Percentiles rank a stretch among this genome's conserved stretches.
phyloP scores from a whole-genome alignment of 2,113 vertebrate species.

The Rissa tridactyla region DNA sequence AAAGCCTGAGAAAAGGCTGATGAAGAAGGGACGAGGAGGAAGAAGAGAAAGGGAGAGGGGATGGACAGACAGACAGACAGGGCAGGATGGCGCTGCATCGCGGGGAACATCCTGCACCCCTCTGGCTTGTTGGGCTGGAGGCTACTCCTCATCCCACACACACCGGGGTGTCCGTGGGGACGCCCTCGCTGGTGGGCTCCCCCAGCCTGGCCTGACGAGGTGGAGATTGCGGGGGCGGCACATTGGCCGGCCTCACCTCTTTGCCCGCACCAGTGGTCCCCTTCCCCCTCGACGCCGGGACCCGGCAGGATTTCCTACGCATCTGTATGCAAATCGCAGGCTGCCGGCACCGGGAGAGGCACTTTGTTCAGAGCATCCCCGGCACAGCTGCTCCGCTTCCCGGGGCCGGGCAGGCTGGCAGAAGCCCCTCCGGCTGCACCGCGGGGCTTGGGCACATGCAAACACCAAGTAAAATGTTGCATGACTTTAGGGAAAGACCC shows the following conservation, averaged over 20 bases:
- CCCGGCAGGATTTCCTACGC: slow-evolving; percentile 59
- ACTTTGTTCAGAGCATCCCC: slow-evolving; percentile 34
- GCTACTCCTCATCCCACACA: background rate
- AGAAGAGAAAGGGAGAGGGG: background rate
- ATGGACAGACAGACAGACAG: background rate
- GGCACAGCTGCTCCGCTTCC: slow-evolving; percentile 12
- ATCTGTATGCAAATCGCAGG: slow-evolving; percentile 92
- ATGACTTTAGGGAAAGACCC: background rate
- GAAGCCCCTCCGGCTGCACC: background rate
- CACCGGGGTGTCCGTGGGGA: background rate
- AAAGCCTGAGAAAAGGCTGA: background rate
- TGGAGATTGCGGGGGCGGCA: background rate
- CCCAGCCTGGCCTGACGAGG: background rate
- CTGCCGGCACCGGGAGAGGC: background rate
- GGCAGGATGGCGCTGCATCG: background rate
- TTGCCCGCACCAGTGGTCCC: background rate
- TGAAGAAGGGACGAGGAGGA: background rate
- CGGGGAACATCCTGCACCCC: fast-evolving
- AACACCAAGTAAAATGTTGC: fast-evolving
- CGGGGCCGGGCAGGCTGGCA: background rate
- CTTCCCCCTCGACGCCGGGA: background rate
- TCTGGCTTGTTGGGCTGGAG: background rate
- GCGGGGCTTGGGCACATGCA: background rate
- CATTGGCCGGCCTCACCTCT: background rate
- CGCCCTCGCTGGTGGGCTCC: background rate